A percentile compares a stretch with the other conserved stretches of the same genome.
These are phyloP conservation scores for Enteromius afrohamiltoni DNA, from an alignment of 2,797 vertebrate species.

Conservation along the genomic window DNA sequence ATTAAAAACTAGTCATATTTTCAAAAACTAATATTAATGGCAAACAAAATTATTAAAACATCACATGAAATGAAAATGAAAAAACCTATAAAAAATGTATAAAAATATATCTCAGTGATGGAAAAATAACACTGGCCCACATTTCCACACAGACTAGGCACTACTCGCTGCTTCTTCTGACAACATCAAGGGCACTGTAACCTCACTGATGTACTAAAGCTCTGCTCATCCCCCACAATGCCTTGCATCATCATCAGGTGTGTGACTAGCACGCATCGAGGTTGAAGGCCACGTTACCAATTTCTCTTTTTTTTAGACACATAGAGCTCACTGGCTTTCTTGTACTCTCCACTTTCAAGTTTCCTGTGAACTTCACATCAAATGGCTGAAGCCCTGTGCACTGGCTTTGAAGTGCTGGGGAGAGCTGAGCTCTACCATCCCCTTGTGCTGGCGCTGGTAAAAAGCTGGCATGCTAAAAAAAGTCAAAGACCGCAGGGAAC, in stretches of 20 bases:
- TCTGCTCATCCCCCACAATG: conserved; percentile 22
- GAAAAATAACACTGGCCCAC: not conserved
- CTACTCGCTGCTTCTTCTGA: not conserved
- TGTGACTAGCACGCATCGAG: conserved; percentile 20
- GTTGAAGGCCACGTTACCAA: conserved; percentile 50
- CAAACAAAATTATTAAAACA: not conserved
- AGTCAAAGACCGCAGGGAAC: conserved; percentile 63
- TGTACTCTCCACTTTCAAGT: conserved; percentile 77
- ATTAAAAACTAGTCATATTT: not conserved
- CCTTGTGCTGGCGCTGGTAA: conserved; percentile 51
- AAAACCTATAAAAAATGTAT: not conserved
- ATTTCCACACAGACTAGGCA: not conserved
- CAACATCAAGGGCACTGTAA: not conserved
- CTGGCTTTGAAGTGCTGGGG: conserved; percentile 78
- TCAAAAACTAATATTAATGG: not conserved
- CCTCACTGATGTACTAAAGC: conserved; percentile 12
- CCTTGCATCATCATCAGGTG: conserved; percentile 27
- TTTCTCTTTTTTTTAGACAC: conserved; percentile 57
- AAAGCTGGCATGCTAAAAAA: conserved; percentile 55
- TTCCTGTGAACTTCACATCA: conserved; percentile 85
- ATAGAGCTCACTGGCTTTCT: conserved; percentile 70
- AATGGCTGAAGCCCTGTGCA: conserved; percentile 67
- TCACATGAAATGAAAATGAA: not conserved
- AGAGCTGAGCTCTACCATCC: conserved; percentile 64
- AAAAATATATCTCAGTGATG: not conserved